phyloP scores from a whole-genome alignment of 1,140 invertebrate species.

The Globodera rostochiensis region DNA sequence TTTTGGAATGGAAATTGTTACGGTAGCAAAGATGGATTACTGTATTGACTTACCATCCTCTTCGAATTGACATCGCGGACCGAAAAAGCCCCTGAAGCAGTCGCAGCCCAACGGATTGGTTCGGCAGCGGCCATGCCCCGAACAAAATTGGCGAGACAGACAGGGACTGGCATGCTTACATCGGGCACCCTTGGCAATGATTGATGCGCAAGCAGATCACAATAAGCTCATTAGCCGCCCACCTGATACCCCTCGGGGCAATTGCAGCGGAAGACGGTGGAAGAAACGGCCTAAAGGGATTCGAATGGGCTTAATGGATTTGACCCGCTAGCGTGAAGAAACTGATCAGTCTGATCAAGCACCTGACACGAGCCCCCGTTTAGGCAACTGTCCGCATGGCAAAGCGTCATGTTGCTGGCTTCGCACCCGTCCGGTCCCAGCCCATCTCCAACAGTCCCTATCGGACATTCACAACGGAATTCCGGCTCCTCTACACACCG shows the following conservation, averaged over 20 bases:
- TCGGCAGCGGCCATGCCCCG: slow-evolving; percentile 29
- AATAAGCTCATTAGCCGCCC: background rate
- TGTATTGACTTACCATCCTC: slow-evolving; percentile 36
- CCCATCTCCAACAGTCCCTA: slow-evolving; percentile 36
- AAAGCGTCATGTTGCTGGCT: slow-evolving; percentile 27
- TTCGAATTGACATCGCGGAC: slow-evolving; percentile 36
- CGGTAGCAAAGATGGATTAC: background rate
- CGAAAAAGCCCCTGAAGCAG: slow-evolving; percentile 39
- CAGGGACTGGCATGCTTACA: slow-evolving; percentile 37
- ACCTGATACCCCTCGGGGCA: slow-evolving; percentile 28
- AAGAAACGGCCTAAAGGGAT: slow-evolving; percentile 33
- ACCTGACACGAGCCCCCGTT: slow-evolving; percentile 44
- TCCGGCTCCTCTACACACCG: slow-evolving; percentile 37
- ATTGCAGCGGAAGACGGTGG: slow-evolving; percentile 19
- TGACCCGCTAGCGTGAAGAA: background rate
- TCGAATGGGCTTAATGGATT: background rate
- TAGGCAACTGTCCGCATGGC: slow-evolving; percentile 24
- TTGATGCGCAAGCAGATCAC: background rate
- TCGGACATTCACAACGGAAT: slow-evolving; percentile 40
- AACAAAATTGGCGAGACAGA: slow-evolving; percentile 36
- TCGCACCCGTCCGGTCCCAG: slow-evolving; percentile 35
- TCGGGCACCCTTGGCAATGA: slow-evolving; percentile 11
- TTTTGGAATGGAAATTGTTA: slow-evolving; percentile 4
- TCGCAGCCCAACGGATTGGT: slow-evolving; percentile 32
- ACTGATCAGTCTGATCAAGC: background rate